A percentile compares a stretch with the other conserved stretches of the same genome.
phyloP scores from a whole-genome alignment of 2,113 vertebrate species.

The Cephalopholis sonnerati region DNA sequence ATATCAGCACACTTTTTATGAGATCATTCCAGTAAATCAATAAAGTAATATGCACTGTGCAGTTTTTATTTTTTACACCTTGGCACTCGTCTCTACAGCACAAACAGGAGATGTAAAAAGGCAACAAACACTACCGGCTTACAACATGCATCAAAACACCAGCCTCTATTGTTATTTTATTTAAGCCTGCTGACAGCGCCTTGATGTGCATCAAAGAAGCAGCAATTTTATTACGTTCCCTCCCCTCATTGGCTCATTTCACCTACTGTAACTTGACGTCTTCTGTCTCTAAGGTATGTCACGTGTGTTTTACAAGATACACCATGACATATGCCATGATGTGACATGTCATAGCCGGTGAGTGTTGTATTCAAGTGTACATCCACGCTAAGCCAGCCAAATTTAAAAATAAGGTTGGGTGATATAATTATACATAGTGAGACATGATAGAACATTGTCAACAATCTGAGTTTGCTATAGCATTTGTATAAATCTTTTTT shows the following conservation, averaged over 20 bases:
- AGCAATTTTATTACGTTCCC: background rate
- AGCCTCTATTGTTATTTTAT: background rate
- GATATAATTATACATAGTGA: background rate
- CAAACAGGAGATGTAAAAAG: background rate
- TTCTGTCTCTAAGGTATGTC: background rate
- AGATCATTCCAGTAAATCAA: background rate
- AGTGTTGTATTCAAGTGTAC: background rate
- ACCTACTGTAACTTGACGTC: too few relatives aligned
- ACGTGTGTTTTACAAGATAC: background rate
- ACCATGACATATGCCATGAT: background rate
- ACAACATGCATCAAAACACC: background rate
- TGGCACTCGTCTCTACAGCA: constrained; percentile 9
- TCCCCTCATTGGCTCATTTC: background rate
- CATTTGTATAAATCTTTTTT: background rate
- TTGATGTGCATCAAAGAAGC: background rate
- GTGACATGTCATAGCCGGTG: background rate
- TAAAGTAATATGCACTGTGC: background rate
- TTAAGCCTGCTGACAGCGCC: background rate
- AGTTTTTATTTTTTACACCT: background rate
- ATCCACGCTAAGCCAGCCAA: background rate
- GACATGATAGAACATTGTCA: background rate
- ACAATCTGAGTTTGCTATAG: background rate
- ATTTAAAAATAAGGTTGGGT: background rate
- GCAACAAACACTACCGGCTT: background rate
- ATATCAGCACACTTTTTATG: constrained; percentile 16